Conservation (phyloP, 2,113 vertebrate genomes). For the Sphyrna mokarran region DNA sequence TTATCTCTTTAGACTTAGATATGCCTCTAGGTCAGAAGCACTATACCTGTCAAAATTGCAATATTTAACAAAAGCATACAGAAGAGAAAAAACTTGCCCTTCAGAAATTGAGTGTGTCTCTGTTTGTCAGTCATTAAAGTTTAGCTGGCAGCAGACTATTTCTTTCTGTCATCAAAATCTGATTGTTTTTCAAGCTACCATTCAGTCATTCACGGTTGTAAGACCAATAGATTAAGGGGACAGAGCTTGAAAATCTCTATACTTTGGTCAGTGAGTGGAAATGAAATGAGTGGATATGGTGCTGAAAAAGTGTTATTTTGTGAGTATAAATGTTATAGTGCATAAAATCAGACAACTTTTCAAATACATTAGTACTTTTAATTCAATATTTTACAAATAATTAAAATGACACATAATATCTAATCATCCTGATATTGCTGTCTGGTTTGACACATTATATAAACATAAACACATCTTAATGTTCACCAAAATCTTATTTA, state of each 20-base stretch:
- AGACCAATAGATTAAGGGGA: background rate
- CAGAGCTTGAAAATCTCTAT: background rate
- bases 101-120: background rate
- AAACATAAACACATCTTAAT: background rate
- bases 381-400: background rate
- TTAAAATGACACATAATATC: background rate
- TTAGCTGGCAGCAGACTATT: background rate
- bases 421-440: background rate
- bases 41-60: constrained; percentile 1
- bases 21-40: background rate
- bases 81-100: background rate
- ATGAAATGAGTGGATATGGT: background rate
- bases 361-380: background rate
- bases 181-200: background rate
- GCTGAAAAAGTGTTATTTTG: background rate
- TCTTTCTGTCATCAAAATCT: background rate
- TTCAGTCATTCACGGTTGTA: constrained; percentile 19
- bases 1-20: background rate
- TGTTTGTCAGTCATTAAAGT: background rate
- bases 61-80: constrained; percentile 17
- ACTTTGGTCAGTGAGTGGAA: background rate
- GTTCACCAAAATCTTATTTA: background rate
- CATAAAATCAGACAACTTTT: background rate
- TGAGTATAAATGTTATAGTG: background rate
- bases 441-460: background rate